These are phyloP conservation scores for Temnothorax curvispinosus DNA, from an alignment of 1,140 invertebrate genomes.

Conservation along the genomic window DNA sequence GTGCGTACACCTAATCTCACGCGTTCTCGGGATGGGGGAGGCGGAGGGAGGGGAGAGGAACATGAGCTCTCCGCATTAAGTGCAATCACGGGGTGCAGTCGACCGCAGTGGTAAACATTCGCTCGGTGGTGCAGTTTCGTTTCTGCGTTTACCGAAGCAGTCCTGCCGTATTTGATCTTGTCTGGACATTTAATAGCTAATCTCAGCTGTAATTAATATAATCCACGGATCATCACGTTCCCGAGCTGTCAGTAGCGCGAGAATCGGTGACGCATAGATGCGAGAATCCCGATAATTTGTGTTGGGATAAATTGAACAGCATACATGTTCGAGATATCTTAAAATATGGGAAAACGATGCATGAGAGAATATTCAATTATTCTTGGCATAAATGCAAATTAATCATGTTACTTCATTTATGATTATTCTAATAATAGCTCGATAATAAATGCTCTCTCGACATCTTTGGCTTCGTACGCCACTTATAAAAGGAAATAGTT, in stretches of 20 bases:
- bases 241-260: neutral
- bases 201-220: conserved; percentile 27
- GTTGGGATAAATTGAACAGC: neutral
- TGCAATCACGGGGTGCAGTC: conserved; percentile 7
- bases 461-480: neutral
- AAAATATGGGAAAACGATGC: neutral
- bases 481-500: neutral
- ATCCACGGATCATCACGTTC: neutral
- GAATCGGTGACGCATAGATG: neutral
- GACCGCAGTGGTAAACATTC: conserved; percentile 40
- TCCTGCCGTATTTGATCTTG: conserved; percentile 30
- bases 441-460: neutral
- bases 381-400: neutral
- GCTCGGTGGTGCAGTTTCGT: conserved; percentile 5
- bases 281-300: neutral
- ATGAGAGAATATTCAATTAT: neutral
- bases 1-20: neutral
- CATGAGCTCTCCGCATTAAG: neutral
- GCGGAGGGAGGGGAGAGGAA: no score
- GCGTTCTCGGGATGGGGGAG: neutral
- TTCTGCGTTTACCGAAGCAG: neutral
- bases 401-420: neutral
- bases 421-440: neutral
- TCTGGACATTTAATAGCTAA: conserved; percentile 18
- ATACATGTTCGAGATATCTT: neutral